Conservation (phyloP, 1,140 invertebrate genomes). For the Anadara kagoshimensis region DNA sequence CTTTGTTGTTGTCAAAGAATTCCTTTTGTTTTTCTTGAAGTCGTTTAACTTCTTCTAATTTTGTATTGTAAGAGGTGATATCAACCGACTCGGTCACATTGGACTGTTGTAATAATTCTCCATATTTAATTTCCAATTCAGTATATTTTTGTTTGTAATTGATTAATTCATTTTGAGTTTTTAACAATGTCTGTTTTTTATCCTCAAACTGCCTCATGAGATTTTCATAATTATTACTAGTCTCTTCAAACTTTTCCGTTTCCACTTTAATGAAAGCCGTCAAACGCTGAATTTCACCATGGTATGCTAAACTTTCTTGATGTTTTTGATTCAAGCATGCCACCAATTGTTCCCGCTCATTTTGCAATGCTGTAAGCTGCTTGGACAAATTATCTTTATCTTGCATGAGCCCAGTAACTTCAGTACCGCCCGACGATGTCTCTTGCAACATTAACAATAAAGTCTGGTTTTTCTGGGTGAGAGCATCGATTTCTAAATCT, state of each 20-base stretch:
- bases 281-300: constrained; percentile 87
- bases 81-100: constrained; percentile 61
- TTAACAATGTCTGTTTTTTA: constrained; percentile 74
- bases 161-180: constrained; percentile 77
- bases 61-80: constrained; percentile 55
- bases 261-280: constrained; percentile 69
- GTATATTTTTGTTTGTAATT: constrained; percentile 74
- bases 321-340: constrained; percentile 86
- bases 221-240: constrained; percentile 69
- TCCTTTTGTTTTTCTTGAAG: constrained; percentile 55
- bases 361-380: constrained; percentile 67
- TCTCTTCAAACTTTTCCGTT: constrained; percentile 66
- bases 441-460: constrained; percentile 72
- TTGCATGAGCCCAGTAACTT: constrained; percentile 62
- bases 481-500: constrained; percentile 74
- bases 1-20: constrained; percentile 43
- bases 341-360: constrained; percentile 85
- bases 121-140: constrained; percentile 74
- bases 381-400: constrained; percentile 71
- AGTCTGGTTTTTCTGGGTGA: constrained; percentile 73
- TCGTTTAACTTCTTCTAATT: constrained; percentile 57
- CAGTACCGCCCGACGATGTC: constrained; percentile 52
- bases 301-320: constrained; percentile 87
- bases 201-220: constrained; percentile 71
- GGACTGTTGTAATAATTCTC: constrained; percentile 61